phyloP scores from a whole-genome alignment of 2,797 vertebrate species.

The Acanthiza pusilla region DNA sequence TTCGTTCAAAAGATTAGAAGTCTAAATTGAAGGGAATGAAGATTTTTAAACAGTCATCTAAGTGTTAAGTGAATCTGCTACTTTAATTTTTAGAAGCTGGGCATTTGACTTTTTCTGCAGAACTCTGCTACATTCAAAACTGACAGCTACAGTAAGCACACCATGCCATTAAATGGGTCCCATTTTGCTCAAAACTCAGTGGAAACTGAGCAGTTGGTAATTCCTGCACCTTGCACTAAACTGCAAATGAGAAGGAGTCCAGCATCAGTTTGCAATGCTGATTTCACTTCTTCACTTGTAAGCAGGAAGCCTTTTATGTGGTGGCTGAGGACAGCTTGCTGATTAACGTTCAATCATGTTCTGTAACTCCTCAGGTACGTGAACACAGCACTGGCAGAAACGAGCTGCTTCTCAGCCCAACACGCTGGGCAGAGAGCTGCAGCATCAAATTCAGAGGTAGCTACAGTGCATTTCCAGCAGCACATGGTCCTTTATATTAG shows the following conservation, averaged over 20 bases:
- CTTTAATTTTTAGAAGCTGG: background rate
- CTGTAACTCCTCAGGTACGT: background rate
- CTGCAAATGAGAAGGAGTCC: background rate
- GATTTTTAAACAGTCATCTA: background rate
- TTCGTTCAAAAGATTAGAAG: background rate
- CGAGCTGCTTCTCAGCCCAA: background rate
- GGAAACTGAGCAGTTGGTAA: background rate
- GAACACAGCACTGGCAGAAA: background rate
- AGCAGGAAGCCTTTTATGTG: background rate
- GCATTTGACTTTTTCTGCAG: background rate
- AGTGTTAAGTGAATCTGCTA: background rate
- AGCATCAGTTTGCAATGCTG: background rate
- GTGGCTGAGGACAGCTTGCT: background rate
- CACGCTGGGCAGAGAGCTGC: background rate
- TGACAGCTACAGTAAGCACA: background rate
- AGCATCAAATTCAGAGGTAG: background rate
- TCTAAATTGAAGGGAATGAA: background rate
- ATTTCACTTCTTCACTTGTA: background rate
- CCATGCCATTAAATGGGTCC: background rate
- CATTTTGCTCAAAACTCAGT: background rate
- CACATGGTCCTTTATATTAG: background rate
- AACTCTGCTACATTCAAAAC: background rate
- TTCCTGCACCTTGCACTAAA: background rate
- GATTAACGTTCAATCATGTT: background rate
- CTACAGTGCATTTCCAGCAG: background rate